Percentiles rank a stretch among this genome's conserved stretches.
Conservation (phyloP, 2,888 invertebrate species). For the Acrobasis repandana region DNA sequence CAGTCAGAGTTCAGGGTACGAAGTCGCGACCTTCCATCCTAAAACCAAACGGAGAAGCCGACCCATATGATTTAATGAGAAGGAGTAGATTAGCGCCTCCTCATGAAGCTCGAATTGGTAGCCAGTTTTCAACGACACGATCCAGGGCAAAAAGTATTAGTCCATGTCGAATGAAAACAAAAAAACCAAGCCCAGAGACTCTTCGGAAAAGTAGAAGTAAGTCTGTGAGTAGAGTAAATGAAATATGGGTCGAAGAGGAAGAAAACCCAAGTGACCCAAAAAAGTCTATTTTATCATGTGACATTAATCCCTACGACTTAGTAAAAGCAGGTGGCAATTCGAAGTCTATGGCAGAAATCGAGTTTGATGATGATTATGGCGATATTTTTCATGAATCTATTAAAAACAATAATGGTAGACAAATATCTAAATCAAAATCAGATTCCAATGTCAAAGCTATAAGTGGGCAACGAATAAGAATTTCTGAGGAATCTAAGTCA, state of each 20-base stretch:
- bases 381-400: slow-evolving; percentile 67
- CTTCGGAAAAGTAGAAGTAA: slow-evolving; percentile 71
- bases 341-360: slow-evolving; percentile 75
- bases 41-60: slow-evolving; percentile 82
- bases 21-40: slow-evolving; percentile 86
- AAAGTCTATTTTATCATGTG: slow-evolving; percentile 91
- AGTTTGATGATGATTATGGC: slow-evolving; percentile 79
- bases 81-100: slow-evolving; percentile 88
- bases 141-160: slow-evolving; percentile 82
- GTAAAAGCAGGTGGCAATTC: slow-evolving; percentile 82
- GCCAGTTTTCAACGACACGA: slow-evolving; percentile 75
- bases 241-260: slow-evolving; percentile 74
- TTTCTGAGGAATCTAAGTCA: slow-evolving; percentile 80
- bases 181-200: slow-evolving; percentile 74
- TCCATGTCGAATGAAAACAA: slow-evolving; percentile 80
- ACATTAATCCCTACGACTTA: slow-evolving; percentile 92
- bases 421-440: slow-evolving; percentile 58
- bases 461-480: slow-evolving; percentile 86
- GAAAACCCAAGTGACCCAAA: slow-evolving; percentile 62
- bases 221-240: slow-evolving; percentile 75
- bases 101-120: slow-evolving; percentile 78
- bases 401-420: slow-evolving; percentile 57
- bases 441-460: slow-evolving; percentile 85
- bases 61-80: slow-evolving; percentile 93
- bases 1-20: slow-evolving; percentile 83